These are phyloP conservation scores for Lycorma delicatula DNA, from an alignment of 1,140 invertebrate genomes.

Conservation along the genomic window DNA sequence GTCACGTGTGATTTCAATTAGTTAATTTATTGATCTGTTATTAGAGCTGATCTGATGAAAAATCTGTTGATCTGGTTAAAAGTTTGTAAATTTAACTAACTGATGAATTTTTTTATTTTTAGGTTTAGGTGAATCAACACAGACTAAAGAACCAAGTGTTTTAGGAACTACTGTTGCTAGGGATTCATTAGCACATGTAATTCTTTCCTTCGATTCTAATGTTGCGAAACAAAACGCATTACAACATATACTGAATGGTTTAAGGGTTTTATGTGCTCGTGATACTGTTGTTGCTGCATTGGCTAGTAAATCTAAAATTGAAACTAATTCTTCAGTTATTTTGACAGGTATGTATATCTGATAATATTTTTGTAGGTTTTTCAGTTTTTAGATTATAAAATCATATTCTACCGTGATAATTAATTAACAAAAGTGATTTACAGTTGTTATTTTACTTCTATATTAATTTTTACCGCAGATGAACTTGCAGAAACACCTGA, in stretches of 20 bases:
- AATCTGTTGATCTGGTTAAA: too few species aligned
- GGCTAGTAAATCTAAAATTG: conserved; percentile 50
- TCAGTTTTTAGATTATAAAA: too few species aligned
- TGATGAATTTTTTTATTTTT: too few species aligned
- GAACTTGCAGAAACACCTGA: conserved; percentile 67
- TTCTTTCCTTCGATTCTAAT: conserved; percentile 75
- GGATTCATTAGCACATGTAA: conserved; percentile 68
- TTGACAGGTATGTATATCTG: neutral
- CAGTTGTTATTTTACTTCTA: too few species aligned
- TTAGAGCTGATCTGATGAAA: too few species aligned
- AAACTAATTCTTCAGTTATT: conserved; percentile 21
- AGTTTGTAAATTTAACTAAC: too few species aligned
- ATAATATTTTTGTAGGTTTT: too few species aligned
- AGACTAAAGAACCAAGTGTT: conserved; percentile 33
- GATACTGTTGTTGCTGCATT: conserved; percentile 65
- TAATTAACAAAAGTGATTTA: too few species aligned
- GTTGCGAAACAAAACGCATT: conserved; percentile 81
- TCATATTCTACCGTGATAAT: too few species aligned
- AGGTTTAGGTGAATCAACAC: conserved; percentile 26
- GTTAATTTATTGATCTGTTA: too few species aligned
- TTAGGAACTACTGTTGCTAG: conserved; percentile 26
- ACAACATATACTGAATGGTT: conserved; percentile 75
- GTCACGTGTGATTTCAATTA: too few species aligned
- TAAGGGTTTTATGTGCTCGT: conserved; percentile 76
- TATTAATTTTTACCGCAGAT: conserved; percentile 48